Base-by-base conservation (phyloP, 2,888 invertebrate species). In the Glaucopsyche alexis region DNA sequence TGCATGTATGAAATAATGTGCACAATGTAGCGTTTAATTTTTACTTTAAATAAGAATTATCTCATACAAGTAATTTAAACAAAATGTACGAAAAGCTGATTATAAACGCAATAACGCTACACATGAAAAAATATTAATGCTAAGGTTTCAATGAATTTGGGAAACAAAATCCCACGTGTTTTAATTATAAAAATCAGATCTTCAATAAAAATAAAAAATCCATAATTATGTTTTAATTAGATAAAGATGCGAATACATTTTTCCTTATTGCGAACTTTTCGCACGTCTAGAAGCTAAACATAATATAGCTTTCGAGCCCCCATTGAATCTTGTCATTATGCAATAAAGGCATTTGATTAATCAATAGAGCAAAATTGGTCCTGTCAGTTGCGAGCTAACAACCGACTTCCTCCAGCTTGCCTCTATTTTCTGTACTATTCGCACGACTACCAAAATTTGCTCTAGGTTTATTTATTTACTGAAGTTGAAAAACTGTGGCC, bases 311-410 rank as follows among this genome's bases (percentile, higher is more conserved):
- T 50, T 73, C 72, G 73, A 72, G 74, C 74, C 77, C 74, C 78
- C 76, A 74, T 71, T 70, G 74, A 75, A 75, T 75, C 75, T 75
- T 78, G 82, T 85, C 82, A 91, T 91, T 90, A 90, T 88, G 88
- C 84, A 90, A 92, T 91, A 90, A 91, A 91, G 84, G 84, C 84
- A 86, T 87, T 89, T 88, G 87, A 90, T 90, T 89, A 88, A 90
- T 91, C 90, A 91, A 91, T 91, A 90, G 91, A 90, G 86, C 84
- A 79, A 82, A 85, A 87, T 86, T 86, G 87, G 86, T 84, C 85
- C 87, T 84, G 84, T 81, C 83, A 84, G 80, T 80, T 80, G 78
- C 81, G 81, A 79, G 77, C 81, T 89, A 89, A 90, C 88, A 82
- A 87, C 82, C 78, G 77, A 85, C 84, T 87, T 90, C 90, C 90